Base-by-base conservation (phyloP, 2,797 vertebrate genomes). In the Ibycter americanus region DNA sequence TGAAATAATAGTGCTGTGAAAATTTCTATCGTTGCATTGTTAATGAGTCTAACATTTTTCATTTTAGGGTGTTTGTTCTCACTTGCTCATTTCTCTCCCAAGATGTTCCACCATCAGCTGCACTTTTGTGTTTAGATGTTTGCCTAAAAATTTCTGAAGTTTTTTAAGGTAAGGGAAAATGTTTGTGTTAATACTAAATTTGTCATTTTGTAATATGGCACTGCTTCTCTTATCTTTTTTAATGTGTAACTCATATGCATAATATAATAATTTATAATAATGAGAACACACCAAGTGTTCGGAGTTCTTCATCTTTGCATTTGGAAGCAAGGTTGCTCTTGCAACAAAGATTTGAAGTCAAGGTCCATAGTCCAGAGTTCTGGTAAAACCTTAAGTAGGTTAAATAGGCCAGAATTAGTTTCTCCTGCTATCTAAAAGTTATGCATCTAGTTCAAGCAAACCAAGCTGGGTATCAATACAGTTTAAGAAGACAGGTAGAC, bases 401-500 rank as follows among this genome's bases (percentile, higher is more conserved):
- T 73, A 52, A 5, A 27, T 40, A 62, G 32, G 17, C 38, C 19
- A 67, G 14, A 54, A 68, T 52, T 79, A 46, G 16, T 54, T 79
- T 79, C 54, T 49, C 32, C 20, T 34, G 13, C 4, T 67, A 13
- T 25, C 29, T 72, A 18, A 34, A 93, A 51, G 42, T 51, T 55
- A n/a, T 20, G 4, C 7, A 34, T 72, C 29, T 40, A 68, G 9
- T 56, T 78, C 27, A 70, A 63, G 23, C 19, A 73, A 68, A 58
- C 27, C 16, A 87, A 62, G 4, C 5, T n/a, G 55, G 23, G n/a
- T 73, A 36, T n/a, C 0, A 0, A 6, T 56, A 52, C 0, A 1
- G 21, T 61, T 82, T 44, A 55, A 11, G 19, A 59, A 61, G 13
- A 90, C 18, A 18, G 3, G 3, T 38, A 66, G 11, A 15, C 2